Evolutionary conservation across 1,140 invertebrate species (phyloP).

Genomic region (Pararge aegeria): DNA sequence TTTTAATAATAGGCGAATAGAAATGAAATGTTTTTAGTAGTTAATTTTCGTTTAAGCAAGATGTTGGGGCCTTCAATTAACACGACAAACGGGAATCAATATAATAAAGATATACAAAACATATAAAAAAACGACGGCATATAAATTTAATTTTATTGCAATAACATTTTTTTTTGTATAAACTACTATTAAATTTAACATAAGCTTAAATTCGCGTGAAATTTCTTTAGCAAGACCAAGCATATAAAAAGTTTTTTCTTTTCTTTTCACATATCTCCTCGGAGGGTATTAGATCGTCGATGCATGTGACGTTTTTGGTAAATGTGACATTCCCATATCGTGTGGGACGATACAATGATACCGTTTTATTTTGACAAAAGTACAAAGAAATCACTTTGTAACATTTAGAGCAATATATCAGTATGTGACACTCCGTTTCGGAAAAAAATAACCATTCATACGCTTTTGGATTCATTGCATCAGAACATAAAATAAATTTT

Average conservation of each 20-base stretch:
- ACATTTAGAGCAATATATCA: conserved; percentile 63
- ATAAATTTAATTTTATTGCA: too few relatives aligned
- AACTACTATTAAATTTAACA: not conserved
- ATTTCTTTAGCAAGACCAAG: conserved; percentile 7
- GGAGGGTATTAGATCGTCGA: conserved; percentile 32
- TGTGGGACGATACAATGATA: conserved; percentile 46
- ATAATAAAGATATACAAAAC: too few relatives aligned
- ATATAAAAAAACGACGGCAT: too few relatives aligned
- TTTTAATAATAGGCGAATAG: too few relatives aligned
- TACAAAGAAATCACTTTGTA: conserved; percentile 60
- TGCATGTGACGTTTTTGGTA: conserved; percentile 42
- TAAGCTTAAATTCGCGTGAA: not conserved
- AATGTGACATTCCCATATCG: conserved; percentile 51
- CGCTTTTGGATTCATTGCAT: conserved; percentile 24
- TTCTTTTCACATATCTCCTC: conserved; percentile 24
- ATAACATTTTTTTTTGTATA: not conserved
- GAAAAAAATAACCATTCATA: conserved; percentile 39
- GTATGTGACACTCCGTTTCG: conserved; percentile 44
- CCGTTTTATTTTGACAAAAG: conserved; percentile 72
- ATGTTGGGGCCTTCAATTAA: too few relatives aligned
- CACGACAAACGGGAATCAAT: too few relatives aligned
- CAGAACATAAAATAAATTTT: conserved; percentile 4
- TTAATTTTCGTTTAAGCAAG: too few relatives aligned
- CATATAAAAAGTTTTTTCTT: conserved; percentile 19
- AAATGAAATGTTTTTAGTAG: too few relatives aligned